Evolutionary conservation across 2,888 invertebrate genomes (phyloP).

Genomic region (Coronaproctus castanopsis): DNA sequence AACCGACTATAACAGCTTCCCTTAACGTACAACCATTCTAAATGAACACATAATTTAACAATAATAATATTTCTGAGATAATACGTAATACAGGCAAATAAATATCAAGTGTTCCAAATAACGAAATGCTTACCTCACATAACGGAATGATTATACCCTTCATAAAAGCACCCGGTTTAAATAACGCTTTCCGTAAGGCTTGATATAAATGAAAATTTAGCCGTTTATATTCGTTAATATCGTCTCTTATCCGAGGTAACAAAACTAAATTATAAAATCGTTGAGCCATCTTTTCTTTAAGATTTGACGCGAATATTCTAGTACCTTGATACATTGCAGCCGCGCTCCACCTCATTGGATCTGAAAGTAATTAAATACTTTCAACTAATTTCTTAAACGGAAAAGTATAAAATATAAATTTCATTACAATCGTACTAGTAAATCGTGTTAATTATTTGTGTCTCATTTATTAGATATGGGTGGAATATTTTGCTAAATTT

Average conservation of each 20-base stretch:
- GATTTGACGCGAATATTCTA: constrained; percentile 87
- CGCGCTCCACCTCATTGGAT: constrained; percentile 91
- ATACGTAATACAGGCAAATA: no score
- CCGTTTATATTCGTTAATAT: constrained; percentile 82
- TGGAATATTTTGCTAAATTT: no score
- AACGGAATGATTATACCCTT: constrained; percentile 54
- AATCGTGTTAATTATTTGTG: no score
- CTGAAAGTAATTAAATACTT: constrained; percentile 30
- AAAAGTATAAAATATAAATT: not conserved
- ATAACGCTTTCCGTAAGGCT: constrained; percentile 76
- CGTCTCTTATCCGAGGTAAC: constrained; percentile 79
- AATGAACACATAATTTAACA: no score
- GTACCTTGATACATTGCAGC: constrained; percentile 94
- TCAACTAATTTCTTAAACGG: not conserved
- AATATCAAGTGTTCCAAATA: no score
- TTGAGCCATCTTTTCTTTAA: constrained; percentile 91
- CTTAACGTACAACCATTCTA: constrained; percentile 81
- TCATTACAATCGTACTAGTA: not conserved
- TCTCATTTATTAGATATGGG: no score
- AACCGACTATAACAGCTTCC: constrained; percentile 88
- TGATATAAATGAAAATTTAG: constrained; percentile 93
- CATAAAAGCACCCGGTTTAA: constrained; percentile 95
- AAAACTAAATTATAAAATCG: constrained; percentile 84
- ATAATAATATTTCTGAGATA: no score
- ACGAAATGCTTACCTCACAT: constrained; percentile 32